These are phyloP conservation scores for Hippolais icterina DNA, from an alignment of 2,113 vertebrate species.

Conservation along the genomic window DNA sequence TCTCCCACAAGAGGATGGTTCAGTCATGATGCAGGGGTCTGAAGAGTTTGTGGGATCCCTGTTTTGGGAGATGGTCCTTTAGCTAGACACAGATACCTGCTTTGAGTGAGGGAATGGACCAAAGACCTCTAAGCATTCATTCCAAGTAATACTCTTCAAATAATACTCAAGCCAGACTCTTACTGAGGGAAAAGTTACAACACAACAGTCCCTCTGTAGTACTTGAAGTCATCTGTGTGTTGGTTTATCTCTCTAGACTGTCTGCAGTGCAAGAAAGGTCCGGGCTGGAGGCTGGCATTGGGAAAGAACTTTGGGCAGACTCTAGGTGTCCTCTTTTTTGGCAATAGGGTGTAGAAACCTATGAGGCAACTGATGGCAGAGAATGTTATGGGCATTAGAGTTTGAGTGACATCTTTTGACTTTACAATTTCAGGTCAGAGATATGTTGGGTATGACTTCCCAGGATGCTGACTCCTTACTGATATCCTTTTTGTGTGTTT, in stretches of 20 bases:
- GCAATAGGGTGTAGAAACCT: background rate
- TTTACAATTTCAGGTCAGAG: background rate
- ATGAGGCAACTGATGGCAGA: background rate
- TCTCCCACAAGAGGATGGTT: background rate
- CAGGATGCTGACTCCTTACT: background rate
- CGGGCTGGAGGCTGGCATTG: background rate
- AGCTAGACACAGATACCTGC: background rate
- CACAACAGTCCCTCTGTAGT: background rate
- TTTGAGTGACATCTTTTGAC: background rate
- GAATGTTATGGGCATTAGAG: background rate
- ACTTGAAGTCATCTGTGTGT: background rate
- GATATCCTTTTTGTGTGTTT: background rate
- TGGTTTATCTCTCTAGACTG: background rate
- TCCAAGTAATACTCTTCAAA: background rate
- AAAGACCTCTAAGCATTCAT: background rate
- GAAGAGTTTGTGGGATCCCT: background rate
- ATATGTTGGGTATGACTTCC: background rate
- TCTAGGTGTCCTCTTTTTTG: background rate
- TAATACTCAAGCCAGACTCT: background rate
- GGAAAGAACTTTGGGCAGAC: background rate
- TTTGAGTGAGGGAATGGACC: background rate
- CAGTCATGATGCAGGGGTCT: background rate
- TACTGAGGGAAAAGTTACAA: background rate
- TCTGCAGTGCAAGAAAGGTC: background rate
- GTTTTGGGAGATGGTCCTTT: background rate